phyloP scores from a whole-genome alignment of 2,888 invertebrate species.

The Theretra japonica region DNA sequence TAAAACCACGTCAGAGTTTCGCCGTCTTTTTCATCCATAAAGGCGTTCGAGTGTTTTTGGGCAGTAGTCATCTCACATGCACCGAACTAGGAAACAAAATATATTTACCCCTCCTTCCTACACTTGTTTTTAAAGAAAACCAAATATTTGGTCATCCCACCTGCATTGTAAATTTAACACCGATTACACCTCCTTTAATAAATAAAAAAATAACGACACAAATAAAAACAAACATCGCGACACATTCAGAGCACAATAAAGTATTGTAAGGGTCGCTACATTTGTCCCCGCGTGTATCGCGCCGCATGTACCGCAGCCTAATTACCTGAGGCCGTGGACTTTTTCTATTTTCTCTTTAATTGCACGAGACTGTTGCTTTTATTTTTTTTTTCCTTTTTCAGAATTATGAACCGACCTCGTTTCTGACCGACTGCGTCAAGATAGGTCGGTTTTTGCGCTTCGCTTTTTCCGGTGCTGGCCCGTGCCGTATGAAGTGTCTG shows the following conservation, averaged over 20 bases:
- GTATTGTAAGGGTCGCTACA: not conserved
- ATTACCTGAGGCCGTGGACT: constrained; percentile 65
- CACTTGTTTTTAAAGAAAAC: no score
- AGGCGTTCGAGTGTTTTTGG: no score
- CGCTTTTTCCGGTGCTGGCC: not conserved
- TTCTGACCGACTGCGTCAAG: constrained; percentile 30
- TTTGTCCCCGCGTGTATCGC: constrained; percentile 51
- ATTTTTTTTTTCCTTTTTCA: constrained; percentile 37
- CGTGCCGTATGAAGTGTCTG: not conserved
- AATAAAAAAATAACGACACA: not conserved
- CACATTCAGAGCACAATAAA: not conserved
- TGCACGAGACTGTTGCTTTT: constrained; percentile 46
- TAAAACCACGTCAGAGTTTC: no score
- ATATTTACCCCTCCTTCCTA: no score
- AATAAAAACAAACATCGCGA: not conserved
- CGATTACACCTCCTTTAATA: no score
- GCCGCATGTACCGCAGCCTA: constrained; percentile 65
- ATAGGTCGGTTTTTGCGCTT: not conserved
- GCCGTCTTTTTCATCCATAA: no score
- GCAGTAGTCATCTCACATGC: no score
- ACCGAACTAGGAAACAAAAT: no score
- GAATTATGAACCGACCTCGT: constrained; percentile 39
- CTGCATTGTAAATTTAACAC: no score
- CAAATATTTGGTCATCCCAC: no score
- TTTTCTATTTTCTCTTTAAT: constrained; percentile 60